phyloP scores from a whole-genome alignment of 2,113 vertebrate genomes.

The Halichoeres trimaculatus region DNA sequence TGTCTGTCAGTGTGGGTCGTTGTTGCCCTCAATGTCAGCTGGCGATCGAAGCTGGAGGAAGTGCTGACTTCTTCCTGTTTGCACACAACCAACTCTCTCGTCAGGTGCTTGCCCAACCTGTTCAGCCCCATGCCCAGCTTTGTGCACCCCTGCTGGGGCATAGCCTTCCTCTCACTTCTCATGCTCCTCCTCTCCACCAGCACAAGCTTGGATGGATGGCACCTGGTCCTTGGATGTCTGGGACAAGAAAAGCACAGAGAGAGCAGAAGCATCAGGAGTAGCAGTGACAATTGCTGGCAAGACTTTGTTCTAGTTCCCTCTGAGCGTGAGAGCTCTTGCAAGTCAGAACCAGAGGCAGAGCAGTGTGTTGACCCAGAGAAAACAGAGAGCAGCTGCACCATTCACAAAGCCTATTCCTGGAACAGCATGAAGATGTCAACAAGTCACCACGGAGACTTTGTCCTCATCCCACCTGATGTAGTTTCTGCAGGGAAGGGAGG shows the following conservation, averaged over 20 bases:
- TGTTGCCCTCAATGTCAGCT: conserved; percentile 62
- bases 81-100: conserved; percentile 62
- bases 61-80: conserved; percentile 57
- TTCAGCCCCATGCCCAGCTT: conserved; percentile 39
- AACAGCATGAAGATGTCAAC: conserved; percentile 44
- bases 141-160: conserved; percentile 47
- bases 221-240: neutral
- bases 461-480: conserved; percentile 35
- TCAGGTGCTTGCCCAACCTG: conserved; percentile 74
- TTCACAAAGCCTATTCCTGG: conserved; percentile 48
- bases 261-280: neutral
- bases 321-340: conserved; percentile 13
- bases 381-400: conserved; percentile 62
- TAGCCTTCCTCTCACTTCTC: conserved; percentile 53
- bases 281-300: neutral
- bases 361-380: conserved; percentile 68
- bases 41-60: conserved; percentile 58
- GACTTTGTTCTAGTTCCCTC: neutral
- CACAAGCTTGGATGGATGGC: conserved; percentile 18
- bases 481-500: conserved; percentile 36
- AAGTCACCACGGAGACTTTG: conserved; percentile 52
- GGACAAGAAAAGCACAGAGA: neutral
- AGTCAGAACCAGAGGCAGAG: conserved; percentile 7
- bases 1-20: conserved; percentile 80
- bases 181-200: conserved; percentile 45